Percentiles rank a stretch among this genome's conserved stretches.
phyloP scores from a whole-genome alignment of 2,113 vertebrate genomes.

The Gasterosteus aculeatus region DNA sequence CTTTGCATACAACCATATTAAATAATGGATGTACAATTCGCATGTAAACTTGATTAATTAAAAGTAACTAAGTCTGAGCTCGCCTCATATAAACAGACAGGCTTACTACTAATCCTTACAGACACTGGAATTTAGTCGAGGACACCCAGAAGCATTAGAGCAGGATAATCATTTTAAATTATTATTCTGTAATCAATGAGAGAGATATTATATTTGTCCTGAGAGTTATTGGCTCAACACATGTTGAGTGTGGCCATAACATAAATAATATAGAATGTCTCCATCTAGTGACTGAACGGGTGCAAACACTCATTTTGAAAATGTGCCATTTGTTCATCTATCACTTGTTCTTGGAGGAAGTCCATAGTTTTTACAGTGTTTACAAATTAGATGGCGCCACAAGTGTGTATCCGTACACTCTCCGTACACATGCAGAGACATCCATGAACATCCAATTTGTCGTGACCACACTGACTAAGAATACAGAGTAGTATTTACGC shows the following conservation, averaged over 20 bases:
- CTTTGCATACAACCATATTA: not conserved
- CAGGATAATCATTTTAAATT: not conserved
- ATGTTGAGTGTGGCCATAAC: not conserved
- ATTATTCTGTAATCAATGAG: slow-evolving; percentile 9
- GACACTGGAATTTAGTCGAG: not conserved
- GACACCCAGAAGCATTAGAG: not conserved
- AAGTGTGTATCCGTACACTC: not conserved
- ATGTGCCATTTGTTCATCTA: not conserved
- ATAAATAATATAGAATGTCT: slow-evolving; percentile 49
- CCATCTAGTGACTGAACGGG: slow-evolving; percentile 64
- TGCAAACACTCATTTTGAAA: not conserved
- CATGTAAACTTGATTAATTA: not conserved
- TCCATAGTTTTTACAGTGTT: not conserved
- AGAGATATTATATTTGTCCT: not conserved
- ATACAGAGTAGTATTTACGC: not conserved
- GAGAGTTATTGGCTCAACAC: not conserved
- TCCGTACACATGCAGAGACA: not conserved
- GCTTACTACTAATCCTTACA: not conserved
- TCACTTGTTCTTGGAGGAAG: not conserved
- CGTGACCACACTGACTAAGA: not conserved
- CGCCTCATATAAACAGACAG: not conserved
- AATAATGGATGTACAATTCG: not conserved
- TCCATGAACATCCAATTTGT: not conserved
- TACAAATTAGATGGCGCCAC: not conserved
- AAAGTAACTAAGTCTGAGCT: not conserved